Evolutionary conservation across 2,888 invertebrate genomes (phyloP), one percentile per base, ranked within the genome.

Genomic region (Pachydiplax longipennis): DNA sequence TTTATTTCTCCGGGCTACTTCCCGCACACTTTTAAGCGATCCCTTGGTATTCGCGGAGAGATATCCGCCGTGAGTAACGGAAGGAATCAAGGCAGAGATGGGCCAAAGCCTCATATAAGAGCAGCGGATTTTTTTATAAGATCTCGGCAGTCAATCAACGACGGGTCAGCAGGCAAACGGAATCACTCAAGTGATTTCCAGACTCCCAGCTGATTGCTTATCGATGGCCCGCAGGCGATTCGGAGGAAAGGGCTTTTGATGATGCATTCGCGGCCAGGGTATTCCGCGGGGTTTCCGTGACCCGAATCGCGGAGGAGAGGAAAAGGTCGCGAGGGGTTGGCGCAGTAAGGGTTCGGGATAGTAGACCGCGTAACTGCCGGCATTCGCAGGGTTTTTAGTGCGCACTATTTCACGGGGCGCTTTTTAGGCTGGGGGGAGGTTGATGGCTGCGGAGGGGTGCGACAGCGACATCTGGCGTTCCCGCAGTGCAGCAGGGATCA

Each of bases 401-500:
- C 73, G 73, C 73, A 73, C 73, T 73, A 73, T 73, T 73, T 73
- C 73, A 73, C 73, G 73, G 25, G 73, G 31, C 73, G 73, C 65
- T 22, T 65, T 65, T 65, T 80, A 31, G 80, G 81, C 1, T 1
- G 65, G 80, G 18, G 5, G 18, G 40, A 37, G 81, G 81, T 13
- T 35, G 53, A 31, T 37, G 35, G 58, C 2, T 10, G 35, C 35
- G 35, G 58, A 18, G 10, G 58, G n/a, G 10, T 10, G 25, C 37
- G n/a, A 35, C 48, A 44, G 53, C 61, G 87, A 87, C 87, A 73
- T 73, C 73, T 73, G 73, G 73, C 31, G 87, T 40, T 87, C 87
- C 87, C 87, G 87, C 87, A 87, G 40, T 87, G 87, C 87, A 87
- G 83, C 83, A 65, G 65, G 83, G 83, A 83, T 87, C 87, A 87